A percentile compares a stretch with the other conserved stretches of the same genome.
Evolutionary conservation across 2,888 invertebrate genomes (phyloP).

Genomic region (Polymixis lichenea): DNA sequence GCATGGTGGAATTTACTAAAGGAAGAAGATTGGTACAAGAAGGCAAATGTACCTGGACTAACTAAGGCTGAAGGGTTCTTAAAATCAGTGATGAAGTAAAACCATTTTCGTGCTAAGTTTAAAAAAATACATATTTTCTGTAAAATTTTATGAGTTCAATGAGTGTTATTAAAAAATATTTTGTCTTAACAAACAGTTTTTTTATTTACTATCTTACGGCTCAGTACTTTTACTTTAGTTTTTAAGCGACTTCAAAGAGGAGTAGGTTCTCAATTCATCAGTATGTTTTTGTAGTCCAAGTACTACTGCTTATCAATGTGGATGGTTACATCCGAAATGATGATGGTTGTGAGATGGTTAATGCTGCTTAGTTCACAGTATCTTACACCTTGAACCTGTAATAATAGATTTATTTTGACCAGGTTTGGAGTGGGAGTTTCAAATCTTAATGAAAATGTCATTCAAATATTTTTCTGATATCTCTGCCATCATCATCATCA

Average conservation of each 20-base stretch:
- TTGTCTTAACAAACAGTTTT: too few relatives aligned
- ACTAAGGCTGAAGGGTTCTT: slow-evolving; percentile 44
- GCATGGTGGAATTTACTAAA: slow-evolving; percentile 70
- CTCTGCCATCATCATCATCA: neutral
- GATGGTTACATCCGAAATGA: neutral
- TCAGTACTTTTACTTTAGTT: too few relatives aligned
- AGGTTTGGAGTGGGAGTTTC: neutral
- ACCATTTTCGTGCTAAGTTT: neutral
- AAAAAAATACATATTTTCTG: neutral
- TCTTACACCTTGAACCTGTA: too few relatives aligned
- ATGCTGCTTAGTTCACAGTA: too few relatives aligned
- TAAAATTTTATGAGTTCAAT: neutral
- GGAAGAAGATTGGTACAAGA: slow-evolving; percentile 70
- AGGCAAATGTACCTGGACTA: slow-evolving; percentile 70
- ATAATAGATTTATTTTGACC: too few relatives aligned
- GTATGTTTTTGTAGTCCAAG: neutral
- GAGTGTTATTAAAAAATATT: neutral
- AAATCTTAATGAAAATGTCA: neutral
- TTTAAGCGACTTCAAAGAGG: too few relatives aligned
- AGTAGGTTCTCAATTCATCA: too few relatives aligned
- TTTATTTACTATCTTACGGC: too few relatives aligned
- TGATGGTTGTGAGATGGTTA: too few relatives aligned
- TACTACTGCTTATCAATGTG: neutral
- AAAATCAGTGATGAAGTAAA: slow-evolving; percentile 48
- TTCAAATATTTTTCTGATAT: neutral